Base-by-base conservation (phyloP, 2,888 invertebrate species). In the Cataglyphis altisquamis region DNA sequence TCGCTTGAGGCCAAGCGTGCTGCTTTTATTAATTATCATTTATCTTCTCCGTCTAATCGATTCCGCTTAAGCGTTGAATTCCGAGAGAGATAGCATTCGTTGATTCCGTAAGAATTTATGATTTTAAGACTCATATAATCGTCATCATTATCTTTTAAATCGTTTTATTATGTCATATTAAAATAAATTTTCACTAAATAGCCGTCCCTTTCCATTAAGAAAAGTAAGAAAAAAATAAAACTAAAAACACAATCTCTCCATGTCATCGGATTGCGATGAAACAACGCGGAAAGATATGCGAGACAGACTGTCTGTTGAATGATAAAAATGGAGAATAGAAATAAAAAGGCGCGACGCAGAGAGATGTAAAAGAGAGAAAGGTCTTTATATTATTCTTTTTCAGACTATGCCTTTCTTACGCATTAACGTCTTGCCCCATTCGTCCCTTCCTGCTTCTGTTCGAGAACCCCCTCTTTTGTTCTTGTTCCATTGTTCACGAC, bases 401-500 rank as follows among this genome's bases (percentile, higher is more conserved):
- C 82, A 75, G 83, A 62, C 82, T 45, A 72, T 81, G 80, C 68
- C 83, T 82, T 88, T 83, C 84, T 82, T 84, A 83, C 63, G 72
- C 77, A 78, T 78, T 87, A 77, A 45, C 82, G 63, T 88, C 83
- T 82, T 87, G 70, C 83, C 45, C 29, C 72, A 36, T 75, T 64
- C 85, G 86, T 83, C 75, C 82, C 68, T 85, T 88, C 84, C 77
- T 72, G 64, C 72, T 57, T 81, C 77, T 77, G 67, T 80, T 62
- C 84, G 60, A 86, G 60, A 86, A 78, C 32, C 45, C 41, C 57
- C 12, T 12, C 83, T 86, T 89, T 90, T 90, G 90, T 90, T 87
- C 90, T 21, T 72, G 55, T 48, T 62, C 63, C 85, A 90, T 90
- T 90, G 90, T 90, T 83, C 89, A 63, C 66, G 84, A 78, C 81